Percentiles rank a stretch among this genome's conserved stretches.
Evolutionary conservation across 2,888 invertebrate genomes (phyloP).

Genomic region (Drosophila niveifrons): DNA sequence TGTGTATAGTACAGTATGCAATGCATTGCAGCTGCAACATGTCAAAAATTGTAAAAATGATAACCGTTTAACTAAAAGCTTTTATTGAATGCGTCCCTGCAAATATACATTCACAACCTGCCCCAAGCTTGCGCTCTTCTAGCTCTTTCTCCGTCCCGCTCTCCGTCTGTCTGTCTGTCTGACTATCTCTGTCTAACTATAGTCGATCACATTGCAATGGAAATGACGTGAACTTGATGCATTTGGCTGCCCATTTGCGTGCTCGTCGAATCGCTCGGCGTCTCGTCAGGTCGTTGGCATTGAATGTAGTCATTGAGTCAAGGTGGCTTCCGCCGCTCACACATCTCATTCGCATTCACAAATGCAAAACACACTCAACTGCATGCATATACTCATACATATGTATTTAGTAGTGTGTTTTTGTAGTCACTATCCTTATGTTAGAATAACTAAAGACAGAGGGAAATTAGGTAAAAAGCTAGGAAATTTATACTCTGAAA

Average conservation of each 20-base stretch:
- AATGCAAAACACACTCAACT: constrained; percentile 30
- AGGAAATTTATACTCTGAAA: too few species aligned
- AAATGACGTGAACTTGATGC: constrained; percentile 76
- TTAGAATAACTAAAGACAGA: background rate
- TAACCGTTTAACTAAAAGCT: constrained; percentile 56
- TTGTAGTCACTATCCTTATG: background rate
- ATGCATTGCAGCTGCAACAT: constrained; percentile 47
- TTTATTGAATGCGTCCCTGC: constrained; percentile 54
- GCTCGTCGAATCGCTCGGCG: constrained; percentile 46
- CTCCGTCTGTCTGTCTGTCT: constrained; percentile 4
- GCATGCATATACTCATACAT: background rate
- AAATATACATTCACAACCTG: constrained; percentile 49
- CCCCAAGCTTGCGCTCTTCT: constrained; percentile 33
- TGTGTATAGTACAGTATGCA: constrained; percentile 68
- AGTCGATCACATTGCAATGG: constrained; percentile 59
- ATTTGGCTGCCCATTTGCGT: constrained; percentile 67
- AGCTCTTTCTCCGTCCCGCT: constrained; percentile 3
- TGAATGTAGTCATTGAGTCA: constrained; percentile 85
- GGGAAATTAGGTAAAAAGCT: too few species aligned
- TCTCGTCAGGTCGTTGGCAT: constrained; percentile 85
- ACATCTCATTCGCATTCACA: constrained; percentile 26
- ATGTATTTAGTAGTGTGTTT: constrained; percentile 1
- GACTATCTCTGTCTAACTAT: constrained; percentile 5
- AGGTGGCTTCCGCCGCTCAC: constrained; percentile 84
- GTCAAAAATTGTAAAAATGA: constrained; percentile 41